A percentile compares a stretch with the other conserved stretches of the same genome.
phyloP scores from a whole-genome alignment of 2,797 vertebrate species.

The Myiothlypis chrysogaster region DNA sequence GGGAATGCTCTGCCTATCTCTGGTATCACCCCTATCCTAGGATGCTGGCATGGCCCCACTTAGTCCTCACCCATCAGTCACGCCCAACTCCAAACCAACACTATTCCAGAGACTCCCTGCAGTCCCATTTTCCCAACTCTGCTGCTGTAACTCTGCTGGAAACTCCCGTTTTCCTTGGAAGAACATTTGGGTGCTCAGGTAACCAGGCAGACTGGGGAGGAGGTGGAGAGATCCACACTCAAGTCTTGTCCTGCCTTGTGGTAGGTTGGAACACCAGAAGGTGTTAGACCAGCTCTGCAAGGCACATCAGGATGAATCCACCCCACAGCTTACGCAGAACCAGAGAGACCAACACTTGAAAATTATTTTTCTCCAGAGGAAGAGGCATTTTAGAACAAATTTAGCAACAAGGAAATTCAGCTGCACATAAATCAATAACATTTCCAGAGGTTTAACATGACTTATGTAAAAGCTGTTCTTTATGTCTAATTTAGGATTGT shows the following conservation, averaged over 20 bases:
- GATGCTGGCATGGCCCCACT: neutral
- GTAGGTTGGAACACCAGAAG: neutral
- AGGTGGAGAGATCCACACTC: neutral
- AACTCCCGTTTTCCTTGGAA: neutral
- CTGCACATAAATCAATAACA: neutral
- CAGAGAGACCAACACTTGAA: neutral
- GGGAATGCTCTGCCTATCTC: neutral
- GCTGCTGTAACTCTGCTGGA: neutral
- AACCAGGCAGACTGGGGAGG: neutral
- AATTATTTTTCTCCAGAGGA: neutral
- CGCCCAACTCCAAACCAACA: neutral
- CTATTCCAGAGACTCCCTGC: neutral
- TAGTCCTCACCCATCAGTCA: neutral
- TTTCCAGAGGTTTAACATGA: neutral
- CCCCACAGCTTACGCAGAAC: neutral
- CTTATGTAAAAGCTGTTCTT: neutral
- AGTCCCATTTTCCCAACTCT: neutral
- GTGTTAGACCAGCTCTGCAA: slow-evolving; percentile 37
- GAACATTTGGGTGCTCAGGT: neutral
- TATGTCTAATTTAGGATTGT: neutral
- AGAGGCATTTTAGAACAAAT: neutral
- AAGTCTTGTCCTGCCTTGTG: slow-evolving; percentile 33
- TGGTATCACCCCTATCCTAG: neutral
- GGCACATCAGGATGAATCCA: neutral
- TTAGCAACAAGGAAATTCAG: neutral